A percentile compares a stretch with the other conserved stretches of the same genome.
Conservation (phyloP, 1,140 invertebrate species). For the Metopolophium dirhodum region DNA sequence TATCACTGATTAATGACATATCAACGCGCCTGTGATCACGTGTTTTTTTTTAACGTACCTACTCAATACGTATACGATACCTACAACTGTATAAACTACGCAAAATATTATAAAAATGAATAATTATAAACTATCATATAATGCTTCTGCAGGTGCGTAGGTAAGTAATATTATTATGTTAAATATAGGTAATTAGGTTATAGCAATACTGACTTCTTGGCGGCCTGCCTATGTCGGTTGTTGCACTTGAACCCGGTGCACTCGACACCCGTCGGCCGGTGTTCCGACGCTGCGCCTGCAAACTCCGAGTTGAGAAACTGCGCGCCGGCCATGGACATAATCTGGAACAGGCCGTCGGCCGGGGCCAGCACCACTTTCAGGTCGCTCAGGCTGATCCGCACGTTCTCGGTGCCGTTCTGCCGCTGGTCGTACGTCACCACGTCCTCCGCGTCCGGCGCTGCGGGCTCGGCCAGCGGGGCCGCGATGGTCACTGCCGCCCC, state of each 20-base stretch:
- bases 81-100: no score
- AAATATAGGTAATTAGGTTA: background rate
- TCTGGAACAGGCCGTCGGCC: constrained; percentile 64
- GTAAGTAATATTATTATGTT: background rate
- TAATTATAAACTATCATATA: no score
- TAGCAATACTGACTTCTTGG: constrained; percentile 21
- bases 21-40: no score
- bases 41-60: no score
- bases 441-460: background rate
- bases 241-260: constrained; percentile 40
- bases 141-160: background rate
- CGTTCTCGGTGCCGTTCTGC: constrained; percentile 75
- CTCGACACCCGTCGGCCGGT: constrained; percentile 32
- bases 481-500: background rate
- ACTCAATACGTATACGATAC: no score
- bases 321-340: constrained; percentile 50
- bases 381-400: constrained; percentile 71
- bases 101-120: background rate
- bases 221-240: constrained; percentile 35
- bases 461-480: constrained; percentile 1
- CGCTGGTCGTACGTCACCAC: constrained; percentile 69
- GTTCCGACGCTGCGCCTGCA: background rate
- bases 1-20: no score
- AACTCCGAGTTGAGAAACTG: constrained; percentile 35
- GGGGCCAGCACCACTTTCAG: constrained; percentile 71